Base-by-base conservation (phyloP, 2,113 vertebrate species). In the Dicerorhinus sumatrensis region DNA sequence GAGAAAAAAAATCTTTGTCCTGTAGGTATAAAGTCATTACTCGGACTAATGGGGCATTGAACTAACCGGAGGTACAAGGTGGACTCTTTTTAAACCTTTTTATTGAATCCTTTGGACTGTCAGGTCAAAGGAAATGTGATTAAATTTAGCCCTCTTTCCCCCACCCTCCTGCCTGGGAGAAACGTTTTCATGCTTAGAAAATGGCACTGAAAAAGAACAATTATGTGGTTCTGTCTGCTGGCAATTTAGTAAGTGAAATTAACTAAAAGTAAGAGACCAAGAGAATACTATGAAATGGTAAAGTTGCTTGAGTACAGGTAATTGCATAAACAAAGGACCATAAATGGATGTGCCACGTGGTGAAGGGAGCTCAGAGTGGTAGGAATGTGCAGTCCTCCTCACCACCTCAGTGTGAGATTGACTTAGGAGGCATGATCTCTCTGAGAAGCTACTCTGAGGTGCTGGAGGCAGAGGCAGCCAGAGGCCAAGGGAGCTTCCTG, bases 21-120 rank as follows among this genome's bases (percentile, higher is more conserved):
- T 93, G 87, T 96, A 98, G 98, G 95, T 97, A 97, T 95, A 97
- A 98, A 98, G 84, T 97, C 98, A 98, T 99, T 98, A 98, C 92
- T 97, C 51, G 70, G 97, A 97, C 98, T 99, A 99, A 99, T 99
- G 98, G 98, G 98, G 97, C 97, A 96, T 97, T 82, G 94, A 98
- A 95, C 96, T 99, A 98, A 98, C 98, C 83, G 46, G 90, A 98
- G 97, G 95, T 98, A 96, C 63, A 96, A 84, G 97, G 89, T 33
- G 46, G 76, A 91, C 72, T 95, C 97, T 95, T 97, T 98, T 95
- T 97, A 98, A 97, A 91, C 70, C 95, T 97, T 98, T 98, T 98
- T 98, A 96, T 98, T 98, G 98, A 97, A 95, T 96, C 92, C 96
- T 96, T 97, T 98, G 96, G 96, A 96, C 96, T 98, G 95, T 97